Base-by-base conservation (phyloP, 2,888 invertebrate genomes). In the Erannis defoliaria region DNA sequence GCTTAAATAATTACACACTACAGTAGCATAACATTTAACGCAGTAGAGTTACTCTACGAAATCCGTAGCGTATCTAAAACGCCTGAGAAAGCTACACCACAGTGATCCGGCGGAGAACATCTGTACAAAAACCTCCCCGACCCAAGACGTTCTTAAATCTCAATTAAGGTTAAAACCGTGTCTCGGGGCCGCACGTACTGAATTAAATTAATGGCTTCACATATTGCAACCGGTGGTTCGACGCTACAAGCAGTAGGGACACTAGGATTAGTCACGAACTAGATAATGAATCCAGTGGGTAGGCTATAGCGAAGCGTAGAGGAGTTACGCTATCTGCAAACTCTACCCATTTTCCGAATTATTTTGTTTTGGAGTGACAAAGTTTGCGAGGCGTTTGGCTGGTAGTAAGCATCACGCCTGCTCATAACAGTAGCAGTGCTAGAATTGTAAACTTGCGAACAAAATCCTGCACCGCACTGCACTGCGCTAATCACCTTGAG, bases 171-270 rank as follows among this genome's bases (percentile, higher is more conserved):
- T 88, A 87, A 90, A 90, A 90, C 90, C 91, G 84, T 88, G 90
- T 90, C 92, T 87, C 80, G 85, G 82, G 82, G 77, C 84, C 79
- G 82, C 89, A 90, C 90, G 90, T 89, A 85, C 87, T 88, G 90
- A 90, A 92, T 91, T 91, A 90, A 93, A 93, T 93, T 92, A 93
- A 93, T 93, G 93, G 89, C 82, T 80, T 75, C 92, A 93, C 90
- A 93, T 92, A 93, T 93, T 92, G 92, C 92, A 87, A 57, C 56
- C 64, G 54, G 62, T 65, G 64, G 66, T 56, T 65, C 5, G 16
- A 1, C 12, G 14, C 8, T 54, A 57, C 29, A 19, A 23, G 49
- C 62, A 62, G 62, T 62, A 62, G 2, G 50, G 26, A 8, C n/a
- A 38, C 14, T 55, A 19, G 12, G 18, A 48, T 12, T 19, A 38